These are phyloP conservation scores for Fukomys damarensis DNA, from an alignment of 2,113 vertebrate genomes.

Conservation along the genomic window DNA sequence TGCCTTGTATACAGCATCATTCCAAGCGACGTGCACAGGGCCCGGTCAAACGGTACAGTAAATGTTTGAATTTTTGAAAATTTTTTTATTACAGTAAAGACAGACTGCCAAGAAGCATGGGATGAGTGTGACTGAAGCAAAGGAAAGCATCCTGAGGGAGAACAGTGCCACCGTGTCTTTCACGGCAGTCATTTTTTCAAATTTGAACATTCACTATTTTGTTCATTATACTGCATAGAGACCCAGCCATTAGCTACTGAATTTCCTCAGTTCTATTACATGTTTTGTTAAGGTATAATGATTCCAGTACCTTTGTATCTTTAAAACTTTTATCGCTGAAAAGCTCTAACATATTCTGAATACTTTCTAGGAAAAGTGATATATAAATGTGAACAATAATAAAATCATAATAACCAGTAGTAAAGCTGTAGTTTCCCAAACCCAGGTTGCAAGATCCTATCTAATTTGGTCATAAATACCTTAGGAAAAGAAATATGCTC, in stretches of 20 bases:
- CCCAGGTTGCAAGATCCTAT: background rate
- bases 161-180: background rate
- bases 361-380: constrained; percentile 35
- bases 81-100: background rate
- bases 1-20: background rate
- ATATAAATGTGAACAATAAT: background rate
- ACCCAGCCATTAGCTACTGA: background rate
- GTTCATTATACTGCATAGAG: background rate
- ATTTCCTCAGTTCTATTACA: background rate
- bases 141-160: background rate
- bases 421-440: constrained; percentile 42
- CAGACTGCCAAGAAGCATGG: background rate
- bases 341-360: background rate
- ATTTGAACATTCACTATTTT: background rate
- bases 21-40: background rate
- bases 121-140: background rate
- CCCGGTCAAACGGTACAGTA: background rate
- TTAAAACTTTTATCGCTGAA: constrained; percentile 38
- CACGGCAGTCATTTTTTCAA: background rate
- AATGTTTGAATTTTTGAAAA: background rate
- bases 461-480: constrained; percentile 47
- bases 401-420: constrained; percentile 46
- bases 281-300: constrained; percentile 17
- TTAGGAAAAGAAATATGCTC: constrained; percentile 55
- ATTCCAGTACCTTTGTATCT: constrained; percentile 43